A percentile compares a stretch with the other conserved stretches of the same genome.
phyloP scores from a whole-genome alignment of 1,140 invertebrate genomes.

The Pachyrhynchus sulphureomaculatus region DNA sequence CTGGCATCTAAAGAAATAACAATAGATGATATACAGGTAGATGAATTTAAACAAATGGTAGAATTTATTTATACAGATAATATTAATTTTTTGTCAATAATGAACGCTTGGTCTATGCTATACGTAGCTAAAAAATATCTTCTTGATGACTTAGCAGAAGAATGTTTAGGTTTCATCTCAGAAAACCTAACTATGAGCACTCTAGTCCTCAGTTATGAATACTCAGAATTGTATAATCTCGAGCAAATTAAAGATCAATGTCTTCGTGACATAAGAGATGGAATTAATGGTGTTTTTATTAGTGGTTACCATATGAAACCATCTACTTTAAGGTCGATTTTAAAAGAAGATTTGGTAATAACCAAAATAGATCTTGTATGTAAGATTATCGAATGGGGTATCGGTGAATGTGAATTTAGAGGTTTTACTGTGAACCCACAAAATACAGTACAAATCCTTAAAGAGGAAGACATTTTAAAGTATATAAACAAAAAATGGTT shows the following conservation, averaged over 20 bases:
- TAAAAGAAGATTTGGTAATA: conserved; percentile 54
- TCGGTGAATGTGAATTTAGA: conserved; percentile 53
- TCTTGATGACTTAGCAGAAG: conserved; percentile 54
- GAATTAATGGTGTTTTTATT: conserved; percentile 53
- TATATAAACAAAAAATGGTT: conserved; percentile 28
- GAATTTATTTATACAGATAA: conserved; percentile 59
- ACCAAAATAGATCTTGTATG: conserved; percentile 54
- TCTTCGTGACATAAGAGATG: conserved; percentile 54
- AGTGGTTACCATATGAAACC: conserved; percentile 53
- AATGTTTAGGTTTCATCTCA: conserved; percentile 55
- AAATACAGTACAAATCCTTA: conserved; percentile 52
- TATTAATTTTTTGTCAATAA: conserved; percentile 53
- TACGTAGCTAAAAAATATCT: conserved; percentile 61
- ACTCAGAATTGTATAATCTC: conserved; percentile 57
- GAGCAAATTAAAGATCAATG: conserved; percentile 51
- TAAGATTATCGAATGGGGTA: conserved; percentile 55
- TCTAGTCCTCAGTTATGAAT: conserved; percentile 57
- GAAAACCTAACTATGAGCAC: conserved; percentile 56
- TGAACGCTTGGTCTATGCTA: conserved; percentile 58
- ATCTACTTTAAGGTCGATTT: conserved; percentile 52
- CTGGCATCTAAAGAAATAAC: conserved; percentile 55
- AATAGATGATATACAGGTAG: conserved; percentile 56
- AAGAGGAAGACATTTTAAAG: conserved; percentile 44
- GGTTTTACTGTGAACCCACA: conserved; percentile 45
- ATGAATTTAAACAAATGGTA: conserved; percentile 57